A percentile compares a stretch with the other conserved stretches of the same genome.
These are phyloP conservation scores for Erebia palarica DNA, from an alignment of 2,888 invertebrate genomes.

Conservation along the genomic window DNA sequence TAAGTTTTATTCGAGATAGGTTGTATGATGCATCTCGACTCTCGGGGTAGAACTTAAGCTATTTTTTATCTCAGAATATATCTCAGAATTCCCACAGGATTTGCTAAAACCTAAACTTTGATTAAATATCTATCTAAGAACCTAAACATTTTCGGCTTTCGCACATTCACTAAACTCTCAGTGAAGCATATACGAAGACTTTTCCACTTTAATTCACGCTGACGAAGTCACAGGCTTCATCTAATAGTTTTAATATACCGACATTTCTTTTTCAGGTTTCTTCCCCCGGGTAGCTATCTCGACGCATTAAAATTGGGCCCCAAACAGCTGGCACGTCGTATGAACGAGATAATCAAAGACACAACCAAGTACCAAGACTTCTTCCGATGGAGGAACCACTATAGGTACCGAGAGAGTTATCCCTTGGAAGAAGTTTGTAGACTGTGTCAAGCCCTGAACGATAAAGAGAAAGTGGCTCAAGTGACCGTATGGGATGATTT, in stretches of 20 bases:
- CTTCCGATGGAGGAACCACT: conserved; percentile 52
- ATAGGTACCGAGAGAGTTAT: conserved; percentile 40
- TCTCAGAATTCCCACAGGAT: too few relatives aligned
- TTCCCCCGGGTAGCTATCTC: conserved; percentile 49
- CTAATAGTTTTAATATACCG: background rate
- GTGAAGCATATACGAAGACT: too few relatives aligned
- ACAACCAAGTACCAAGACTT: conserved; percentile 45
- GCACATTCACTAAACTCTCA: too few relatives aligned
- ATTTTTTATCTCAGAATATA: too few relatives aligned
- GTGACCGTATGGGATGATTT: conserved; percentile 42
- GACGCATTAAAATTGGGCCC: conserved; percentile 46
- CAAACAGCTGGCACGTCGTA: conserved; percentile 43
- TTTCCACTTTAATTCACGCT: too few relatives aligned
- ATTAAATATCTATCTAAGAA: too few relatives aligned
- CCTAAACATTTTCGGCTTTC: too few relatives aligned
- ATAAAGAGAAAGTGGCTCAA: conserved; percentile 35
- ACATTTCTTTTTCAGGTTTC: conserved; percentile 35
- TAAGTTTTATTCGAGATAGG: too few relatives aligned
- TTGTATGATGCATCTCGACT: too few relatives aligned
- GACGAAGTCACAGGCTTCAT: too few relatives aligned
- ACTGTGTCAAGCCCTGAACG: conserved; percentile 44
- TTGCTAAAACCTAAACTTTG: too few relatives aligned
- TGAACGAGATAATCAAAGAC: conserved; percentile 46
- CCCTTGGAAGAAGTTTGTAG: conserved; percentile 42
- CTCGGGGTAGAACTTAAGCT: too few relatives aligned